Evolutionary conservation across 1,140 invertebrate species (phyloP).

Genomic region (Phenacoccus solenopsis): DNA sequence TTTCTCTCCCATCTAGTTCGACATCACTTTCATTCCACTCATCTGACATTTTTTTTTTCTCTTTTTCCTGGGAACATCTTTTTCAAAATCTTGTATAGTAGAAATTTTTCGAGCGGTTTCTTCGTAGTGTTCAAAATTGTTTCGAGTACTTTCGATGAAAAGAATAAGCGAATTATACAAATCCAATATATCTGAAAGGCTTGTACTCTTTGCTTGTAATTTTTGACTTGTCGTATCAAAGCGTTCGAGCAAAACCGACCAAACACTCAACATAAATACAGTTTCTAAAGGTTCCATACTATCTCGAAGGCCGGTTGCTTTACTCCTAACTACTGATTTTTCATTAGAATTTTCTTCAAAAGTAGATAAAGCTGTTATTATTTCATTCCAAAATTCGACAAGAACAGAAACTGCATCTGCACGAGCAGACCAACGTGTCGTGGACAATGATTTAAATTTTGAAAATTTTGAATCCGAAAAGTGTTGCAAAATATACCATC

Average conservation of each 20-base stretch:
- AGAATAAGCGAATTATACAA: slow-evolving; percentile 9
- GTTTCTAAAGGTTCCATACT: slow-evolving; percentile 22
- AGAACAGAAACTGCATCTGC: slow-evolving; percentile 23
- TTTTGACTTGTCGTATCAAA: slow-evolving; percentile 18
- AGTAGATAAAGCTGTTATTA: slow-evolving; percentile 5
- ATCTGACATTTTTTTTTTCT: slow-evolving; percentile 6
- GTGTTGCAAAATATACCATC: not conserved
- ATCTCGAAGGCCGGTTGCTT: slow-evolving; percentile 14
- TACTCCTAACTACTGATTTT: slow-evolving; percentile 6
- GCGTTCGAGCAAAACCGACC: slow-evolving; percentile 19
- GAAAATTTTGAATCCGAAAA: not conserved
- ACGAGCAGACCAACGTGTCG: slow-evolving; percentile 25
- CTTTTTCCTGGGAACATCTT: not conserved
- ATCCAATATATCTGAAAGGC: slow-evolving; percentile 7
- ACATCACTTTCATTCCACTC: not conserved
- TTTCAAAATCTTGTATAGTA: slow-evolving; percentile 14
- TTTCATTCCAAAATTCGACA: not conserved
- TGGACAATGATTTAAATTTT: slow-evolving; percentile 22
- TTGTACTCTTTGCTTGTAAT: slow-evolving; percentile 5
- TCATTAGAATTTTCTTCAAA: not conserved
- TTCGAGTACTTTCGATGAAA: slow-evolving; percentile 6
- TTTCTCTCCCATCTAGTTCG: not conserved
- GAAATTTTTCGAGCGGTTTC: slow-evolving; percentile 13
- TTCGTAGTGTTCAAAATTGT: slow-evolving; percentile 15
- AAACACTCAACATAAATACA: slow-evolving; percentile 21